phyloP scores from a whole-genome alignment of 2,797 vertebrate species.

The Muscicapa striata region DNA sequence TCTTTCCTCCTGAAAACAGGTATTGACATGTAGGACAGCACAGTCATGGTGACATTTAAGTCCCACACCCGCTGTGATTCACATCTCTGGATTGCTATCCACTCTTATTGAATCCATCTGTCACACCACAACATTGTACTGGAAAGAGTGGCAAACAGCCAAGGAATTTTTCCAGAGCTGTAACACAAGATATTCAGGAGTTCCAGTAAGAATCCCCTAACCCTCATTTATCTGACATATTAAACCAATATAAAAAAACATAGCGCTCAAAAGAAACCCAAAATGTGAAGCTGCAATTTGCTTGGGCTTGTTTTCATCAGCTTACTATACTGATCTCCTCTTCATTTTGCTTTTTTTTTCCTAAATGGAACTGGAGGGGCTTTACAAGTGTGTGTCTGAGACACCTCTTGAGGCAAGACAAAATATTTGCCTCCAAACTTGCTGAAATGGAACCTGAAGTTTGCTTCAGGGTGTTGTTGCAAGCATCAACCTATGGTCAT shows the following conservation, averaged over 20 bases:
- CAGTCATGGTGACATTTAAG: neutral
- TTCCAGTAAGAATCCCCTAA: slow-evolving; percentile 26
- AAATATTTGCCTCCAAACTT: neutral
- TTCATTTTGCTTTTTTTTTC: neutral
- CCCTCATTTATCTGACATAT: neutral
- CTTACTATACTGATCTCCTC: neutral
- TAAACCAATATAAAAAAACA: neutral
- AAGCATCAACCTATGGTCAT: neutral
- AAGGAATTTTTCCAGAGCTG: slow-evolving; percentile 8
- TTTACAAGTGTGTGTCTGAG: neutral
- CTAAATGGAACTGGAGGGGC: neutral
- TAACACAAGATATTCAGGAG: slow-evolving; percentile 3
- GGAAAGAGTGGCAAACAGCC: slow-evolving; percentile 19
- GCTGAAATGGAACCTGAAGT: neutral
- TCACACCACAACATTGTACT: neutral
- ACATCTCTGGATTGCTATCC: neutral
- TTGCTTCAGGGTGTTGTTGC: neutral
- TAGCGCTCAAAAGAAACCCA: neutral
- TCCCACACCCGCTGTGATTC: neutral
- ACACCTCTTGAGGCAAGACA: neutral
- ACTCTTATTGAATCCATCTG: slow-evolving; percentile 13
- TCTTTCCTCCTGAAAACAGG: neutral
- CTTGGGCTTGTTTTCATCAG: neutral
- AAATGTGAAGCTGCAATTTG: neutral
- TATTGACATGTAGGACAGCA: neutral